Base-by-base conservation (phyloP, 2,797 vertebrate genomes). In the Oreochromis mossambicus region DNA sequence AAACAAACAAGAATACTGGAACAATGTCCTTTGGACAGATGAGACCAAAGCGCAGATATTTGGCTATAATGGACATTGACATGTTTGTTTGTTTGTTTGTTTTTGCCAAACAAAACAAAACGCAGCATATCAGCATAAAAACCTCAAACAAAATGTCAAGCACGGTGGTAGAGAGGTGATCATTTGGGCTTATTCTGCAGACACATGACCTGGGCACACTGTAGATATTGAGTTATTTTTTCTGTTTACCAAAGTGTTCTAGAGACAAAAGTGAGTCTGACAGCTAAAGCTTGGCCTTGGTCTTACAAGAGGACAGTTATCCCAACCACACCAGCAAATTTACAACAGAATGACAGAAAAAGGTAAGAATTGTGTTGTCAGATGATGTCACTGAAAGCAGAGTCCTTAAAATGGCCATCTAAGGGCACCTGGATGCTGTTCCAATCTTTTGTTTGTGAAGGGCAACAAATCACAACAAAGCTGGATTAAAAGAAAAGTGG, bases 351-450 rank as follows among this genome's bases (percentile, higher is more conserved):
- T 12, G 32, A 61, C 56, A 36, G 32, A 36, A 0, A 36, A 61
- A 5, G 32, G 32, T 36, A 36, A 34, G 32, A 61, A 61, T 43
- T 13, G 34, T 66, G 11, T 21, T 21, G 11, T 63, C 17, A 63
- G 58, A 63, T 41, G 61, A 66, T 66, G 34, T 14, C 61, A 66
- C 36, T 66, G 34, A 66, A 41, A 66, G 36, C 61, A 41, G 41
- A 73, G 9, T 14, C 14, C 4, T 26, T 70, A 0, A 73, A 17
- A 29, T 29, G 41, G 14, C 9, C 66, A 19, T 48, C 41, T 2
- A 46, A 26, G 21, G 38, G 38, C 38, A 70, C 21, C 1, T 10
- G 41, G 15, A 15, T 46, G 63, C n/a, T 24, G 2, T 46, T 70
- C 66, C 41, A 46, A 26, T 17, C 8, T 46, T 0, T 26, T 70